Base-by-base conservation (phyloP, 2,888 invertebrate species). In the Rhaphigaster nebulosa region DNA sequence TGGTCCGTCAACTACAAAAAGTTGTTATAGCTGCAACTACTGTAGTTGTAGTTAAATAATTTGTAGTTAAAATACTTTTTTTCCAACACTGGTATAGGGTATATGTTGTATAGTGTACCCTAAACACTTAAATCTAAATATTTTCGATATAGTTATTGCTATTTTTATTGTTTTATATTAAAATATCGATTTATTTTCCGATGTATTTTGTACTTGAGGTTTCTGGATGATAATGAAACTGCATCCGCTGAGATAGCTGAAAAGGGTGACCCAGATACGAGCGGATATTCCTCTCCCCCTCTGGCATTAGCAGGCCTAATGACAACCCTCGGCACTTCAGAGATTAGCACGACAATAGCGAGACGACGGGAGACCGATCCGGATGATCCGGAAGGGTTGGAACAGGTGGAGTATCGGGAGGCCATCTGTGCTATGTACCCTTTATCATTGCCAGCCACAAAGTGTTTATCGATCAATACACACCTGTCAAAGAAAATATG, bases 371-470 rank as follows among this genome's bases (percentile, higher is more conserved):
- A 65, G 65, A 5, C 29, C 65, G 65, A 65, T 65, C 65, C 65
- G 65, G 65, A 65, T 65, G 15, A 65, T 65, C 65, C 65, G 65
- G 65, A 65, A 65, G 65, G 65, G 65, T 65, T 65, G 29, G 29
- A 34, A 65, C 65, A 65, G 65, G 65, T 65, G 65, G 65, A 18
- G 5, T 10, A 60, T 29, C 65, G 2, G 15, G 18, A 29, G n/a
- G 29, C 65, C 65, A 65, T 65, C 65, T 65, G 65, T 65, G 65
- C 65, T 65, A 15, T 18, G 29, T 65, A 65, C 65, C 65, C 65
- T 65, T 65, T 18, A n/a, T n/a, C 60, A 13, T 26, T 18, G n/a
- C n/a, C 26, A 0, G 3, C 60, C 60, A n/a, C n/a, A 13, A 13
- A 12, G 60, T n/a, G 12, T 60, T n/a, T 60, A n/a, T 60, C n/a